These are phyloP conservation scores for Drosophila ezoana DNA, from an alignment of 2,888 invertebrate species.

Conservation along the genomic window DNA sequence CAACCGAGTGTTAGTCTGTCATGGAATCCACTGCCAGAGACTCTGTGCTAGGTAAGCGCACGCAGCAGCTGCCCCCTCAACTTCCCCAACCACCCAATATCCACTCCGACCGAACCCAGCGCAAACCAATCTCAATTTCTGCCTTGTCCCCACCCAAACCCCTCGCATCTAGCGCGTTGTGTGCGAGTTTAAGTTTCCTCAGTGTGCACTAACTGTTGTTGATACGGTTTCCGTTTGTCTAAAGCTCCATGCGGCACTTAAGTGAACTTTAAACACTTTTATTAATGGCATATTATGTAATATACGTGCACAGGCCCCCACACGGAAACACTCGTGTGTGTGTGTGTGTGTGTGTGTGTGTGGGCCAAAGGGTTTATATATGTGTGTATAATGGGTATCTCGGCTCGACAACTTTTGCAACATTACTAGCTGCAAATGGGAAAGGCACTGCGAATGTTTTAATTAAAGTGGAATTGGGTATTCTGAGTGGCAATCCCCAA, in stretches of 20 bases:
- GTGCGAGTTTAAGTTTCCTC: constrained; percentile 59
- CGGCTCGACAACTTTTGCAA: constrained; percentile 64
- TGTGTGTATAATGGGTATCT: constrained; percentile 38
- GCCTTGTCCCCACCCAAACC: neutral
- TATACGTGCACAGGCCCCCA: constrained; percentile 62
- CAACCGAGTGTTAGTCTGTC: constrained; percentile 62
- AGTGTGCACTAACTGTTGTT: constrained; percentile 75
- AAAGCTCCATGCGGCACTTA: constrained; percentile 79
- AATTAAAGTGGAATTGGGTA: constrained; percentile 82
- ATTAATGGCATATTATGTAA: constrained; percentile 80
- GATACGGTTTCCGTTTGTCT: constrained; percentile 80
- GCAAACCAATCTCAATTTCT: too few species aligned
- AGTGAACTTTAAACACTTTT: constrained; percentile 81
- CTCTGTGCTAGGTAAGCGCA: constrained; percentile 35
- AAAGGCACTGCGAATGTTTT: constrained; percentile 74
- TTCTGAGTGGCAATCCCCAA: constrained; percentile 71
- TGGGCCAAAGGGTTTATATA: constrained; percentile 29
- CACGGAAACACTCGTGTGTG: neutral
- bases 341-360: constrained; percentile 15
- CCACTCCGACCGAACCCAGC: too few species aligned
- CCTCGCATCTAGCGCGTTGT: constrained; percentile 5
- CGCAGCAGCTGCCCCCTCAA: neutral
- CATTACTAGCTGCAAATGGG: constrained; percentile 76
- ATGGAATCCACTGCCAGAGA: constrained; percentile 39
- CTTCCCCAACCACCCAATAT: constrained; percentile 29